Evolutionary conservation across 1,140 invertebrate species (phyloP), one percentile per base, ranked within the genome.

Genomic region (Drosophila ironensis): DNA sequence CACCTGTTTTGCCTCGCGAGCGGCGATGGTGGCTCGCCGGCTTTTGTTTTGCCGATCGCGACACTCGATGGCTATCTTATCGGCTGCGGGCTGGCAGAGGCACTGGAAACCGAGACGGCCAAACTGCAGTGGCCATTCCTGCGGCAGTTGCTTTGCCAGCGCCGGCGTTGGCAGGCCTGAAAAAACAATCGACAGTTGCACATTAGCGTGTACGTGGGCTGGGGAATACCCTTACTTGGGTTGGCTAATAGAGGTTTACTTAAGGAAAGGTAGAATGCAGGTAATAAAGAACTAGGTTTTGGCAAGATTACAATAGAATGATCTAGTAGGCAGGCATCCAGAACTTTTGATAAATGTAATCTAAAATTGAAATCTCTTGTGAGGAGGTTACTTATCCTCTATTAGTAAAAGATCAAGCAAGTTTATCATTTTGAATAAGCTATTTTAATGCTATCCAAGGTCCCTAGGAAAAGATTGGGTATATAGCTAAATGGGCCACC

Each of bases 1-100:
- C 59, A 84, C 25, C 64, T 84, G 78, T 74, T 78, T 86, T 38
- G 53, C 64, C 11, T 63, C 19, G 7, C 25, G 33, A 6, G 63
- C 70, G 35, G 38, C 9, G 4, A 66, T 14, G 9, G 4, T n/a
- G n/a, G 41, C 47, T 2, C 37, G 40, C 0, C 48, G 19, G 19
- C 14, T 22, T 1, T 50, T 38, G 7, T 47, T 69, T 1, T 42
- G 22, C 4, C 42, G 37, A 12, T 53, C 40, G 0, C 9, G 20
- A 6, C 78, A 84, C 11, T 59, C 27, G 4, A 86, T 73, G 24
- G 37, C 11, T 5, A 82, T 24, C 17, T 56, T 16, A 2, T 35
- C 12, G 8, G 6, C 19, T 27, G 48, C 25, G 38, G 60, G 50
- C 1, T 48, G 1, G 0, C 53, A 73, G 19, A 52, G 11, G 20